These are phyloP conservation scores for Leptestheria dahalacensis DNA, from an alignment of 1,140 invertebrate species.

Conservation along the genomic window DNA sequence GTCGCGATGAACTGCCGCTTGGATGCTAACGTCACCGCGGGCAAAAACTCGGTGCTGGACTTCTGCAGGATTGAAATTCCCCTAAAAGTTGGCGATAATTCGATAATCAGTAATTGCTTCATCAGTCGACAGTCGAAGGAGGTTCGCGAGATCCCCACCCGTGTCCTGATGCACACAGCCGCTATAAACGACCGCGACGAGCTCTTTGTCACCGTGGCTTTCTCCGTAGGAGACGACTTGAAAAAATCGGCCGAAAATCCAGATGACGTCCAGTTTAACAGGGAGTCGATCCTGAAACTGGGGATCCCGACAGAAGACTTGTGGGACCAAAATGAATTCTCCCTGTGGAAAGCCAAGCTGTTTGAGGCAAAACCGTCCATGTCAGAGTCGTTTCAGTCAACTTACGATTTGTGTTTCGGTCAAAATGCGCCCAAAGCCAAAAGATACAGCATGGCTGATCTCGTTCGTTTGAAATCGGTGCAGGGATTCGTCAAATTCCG, in stretches of 20 bases:
- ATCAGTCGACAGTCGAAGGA: slow-evolving; percentile 15
- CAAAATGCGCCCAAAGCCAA: background rate
- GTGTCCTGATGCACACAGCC: slow-evolving; percentile 29
- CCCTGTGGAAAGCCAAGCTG: slow-evolving; percentile 28
- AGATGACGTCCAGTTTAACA: slow-evolving; percentile 21
- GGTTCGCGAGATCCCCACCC: slow-evolving; percentile 23
- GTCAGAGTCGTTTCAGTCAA: slow-evolving; percentile 24
- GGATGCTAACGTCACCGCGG: slow-evolving; percentile 7
- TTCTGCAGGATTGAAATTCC: slow-evolving; percentile 28
- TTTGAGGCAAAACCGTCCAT: slow-evolving; percentile 25
- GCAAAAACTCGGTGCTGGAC: slow-evolving; percentile 26
- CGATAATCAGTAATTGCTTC: slow-evolving; percentile 30
- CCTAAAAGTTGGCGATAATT: slow-evolving; percentile 24
- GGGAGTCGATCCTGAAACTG: slow-evolving; percentile 14
- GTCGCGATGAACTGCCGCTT: slow-evolving; percentile 16
- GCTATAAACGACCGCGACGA: slow-evolving; percentile 20
- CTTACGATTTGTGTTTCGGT: slow-evolving; percentile 2
- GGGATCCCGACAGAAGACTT: background rate
- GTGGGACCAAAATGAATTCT: slow-evolving; percentile 10
- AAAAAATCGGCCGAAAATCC: slow-evolving; percentile 24
- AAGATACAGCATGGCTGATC: slow-evolving; percentile 1
- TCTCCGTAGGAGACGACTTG: slow-evolving; percentile 28
- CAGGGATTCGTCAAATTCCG: background rate
- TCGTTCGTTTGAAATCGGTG: slow-evolving; percentile 1
- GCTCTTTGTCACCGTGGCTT: slow-evolving; percentile 29